A percentile compares a stretch with the other conserved stretches of the same genome.
Evolutionary conservation across 2,113 vertebrate genomes (phyloP).

Genomic region (Oryctolagus cuniculus): DNA sequence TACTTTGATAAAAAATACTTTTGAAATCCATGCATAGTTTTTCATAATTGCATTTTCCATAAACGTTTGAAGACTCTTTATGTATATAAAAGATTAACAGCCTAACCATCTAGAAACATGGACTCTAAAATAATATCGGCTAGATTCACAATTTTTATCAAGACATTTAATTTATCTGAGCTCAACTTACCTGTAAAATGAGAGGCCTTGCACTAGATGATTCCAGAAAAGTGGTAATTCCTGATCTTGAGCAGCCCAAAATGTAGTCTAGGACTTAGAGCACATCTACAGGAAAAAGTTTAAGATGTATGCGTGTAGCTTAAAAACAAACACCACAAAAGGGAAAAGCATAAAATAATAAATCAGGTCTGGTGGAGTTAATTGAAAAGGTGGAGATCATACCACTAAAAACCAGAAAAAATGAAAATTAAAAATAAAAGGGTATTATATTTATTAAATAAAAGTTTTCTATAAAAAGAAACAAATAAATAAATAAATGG

Average conservation of each 20-base stretch:
- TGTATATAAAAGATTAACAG: no score
- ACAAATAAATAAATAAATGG: no score
- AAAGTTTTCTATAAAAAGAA: no score
- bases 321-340: background rate
- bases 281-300: background rate
- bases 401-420: slow-evolving; percentile 3
- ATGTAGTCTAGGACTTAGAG: background rate
- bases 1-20: no score
- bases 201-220: background rate
- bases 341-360: background rate
- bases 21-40: no score
- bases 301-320: background rate
- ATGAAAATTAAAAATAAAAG: slow-evolving; percentile 22
- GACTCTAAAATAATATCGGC: background rate
- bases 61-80: no score
- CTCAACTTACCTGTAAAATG: slow-evolving; percentile 31
- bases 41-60: no score
- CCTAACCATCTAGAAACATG: background rate
- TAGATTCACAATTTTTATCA: background rate
- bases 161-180: slow-evolving; percentile 19
- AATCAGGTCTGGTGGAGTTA: background rate
- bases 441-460: no score
- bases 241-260: slow-evolving; percentile 29
- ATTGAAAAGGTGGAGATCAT: background rate
- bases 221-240: background rate